phyloP scores from a whole-genome alignment of 2,888 invertebrate genomes.

The Drosophila differens region DNA sequence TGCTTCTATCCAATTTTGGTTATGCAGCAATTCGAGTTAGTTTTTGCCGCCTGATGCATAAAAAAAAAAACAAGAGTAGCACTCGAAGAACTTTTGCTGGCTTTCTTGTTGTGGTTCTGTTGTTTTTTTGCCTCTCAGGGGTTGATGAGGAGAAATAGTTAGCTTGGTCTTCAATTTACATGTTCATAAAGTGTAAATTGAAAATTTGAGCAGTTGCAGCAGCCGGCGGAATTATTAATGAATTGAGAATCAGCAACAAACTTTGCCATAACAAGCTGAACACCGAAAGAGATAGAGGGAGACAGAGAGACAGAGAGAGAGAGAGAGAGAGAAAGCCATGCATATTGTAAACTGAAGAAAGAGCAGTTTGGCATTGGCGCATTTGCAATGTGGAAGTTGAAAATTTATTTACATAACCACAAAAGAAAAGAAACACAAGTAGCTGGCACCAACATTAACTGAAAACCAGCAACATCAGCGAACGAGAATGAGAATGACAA shows the following conservation, averaged over 20 bases:
- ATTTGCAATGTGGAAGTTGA: constrained; percentile 64
- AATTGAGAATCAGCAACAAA: constrained; percentile 72
- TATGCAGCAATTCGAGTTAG: constrained; percentile 43
- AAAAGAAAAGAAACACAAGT: constrained; percentile 68
- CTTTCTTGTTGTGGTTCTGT: background rate
- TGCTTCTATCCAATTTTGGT: constrained; percentile 62
- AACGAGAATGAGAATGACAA: constrained; percentile 57
- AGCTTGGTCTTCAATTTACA: constrained; percentile 63
- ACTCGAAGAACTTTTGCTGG: constrained; percentile 25
- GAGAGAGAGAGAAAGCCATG: constrained; percentile 6
- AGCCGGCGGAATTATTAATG: constrained; percentile 69
- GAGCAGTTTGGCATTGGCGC: constrained; percentile 39
- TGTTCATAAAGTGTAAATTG: constrained; percentile 75
- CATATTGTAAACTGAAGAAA: constrained; percentile 39
- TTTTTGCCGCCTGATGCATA: constrained; percentile 26
- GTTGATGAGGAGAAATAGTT: constrained; percentile 22
- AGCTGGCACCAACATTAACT: constrained; percentile 71
- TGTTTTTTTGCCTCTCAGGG: background rate
- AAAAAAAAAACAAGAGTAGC: constrained; percentile 12
- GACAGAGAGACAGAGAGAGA: background rate
- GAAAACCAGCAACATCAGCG: constrained; percentile 44
- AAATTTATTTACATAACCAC: constrained; percentile 73
- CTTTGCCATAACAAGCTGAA: constrained; percentile 52
- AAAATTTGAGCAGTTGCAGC: constrained; percentile 57
- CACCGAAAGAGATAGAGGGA: background rate